Evolutionary conservation across 2,888 invertebrate genomes (phyloP).

Genomic region (Oegoconia quadripuncta): DNA sequence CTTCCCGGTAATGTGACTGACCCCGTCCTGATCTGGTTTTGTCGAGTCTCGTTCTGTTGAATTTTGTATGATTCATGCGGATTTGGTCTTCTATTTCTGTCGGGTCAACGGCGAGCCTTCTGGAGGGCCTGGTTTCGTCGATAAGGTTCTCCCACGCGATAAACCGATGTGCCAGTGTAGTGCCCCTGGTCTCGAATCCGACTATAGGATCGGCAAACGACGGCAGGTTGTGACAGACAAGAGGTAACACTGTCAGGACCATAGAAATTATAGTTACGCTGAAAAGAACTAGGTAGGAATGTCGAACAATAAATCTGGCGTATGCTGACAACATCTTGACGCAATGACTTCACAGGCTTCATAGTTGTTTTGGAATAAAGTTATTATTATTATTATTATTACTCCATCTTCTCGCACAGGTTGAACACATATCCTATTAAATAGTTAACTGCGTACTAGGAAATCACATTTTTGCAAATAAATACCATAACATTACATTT

Average conservation of each 20-base stretch:
- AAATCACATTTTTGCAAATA: constrained; percentile 42
- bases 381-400: too few relatives aligned
- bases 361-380: constrained; percentile 57
- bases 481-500: constrained; percentile 15
- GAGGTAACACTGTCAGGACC: constrained; percentile 59
- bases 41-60: constrained; percentile 48
- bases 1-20: constrained; percentile 52
- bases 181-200: constrained; percentile 97
- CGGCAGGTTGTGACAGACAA: constrained; percentile 75
- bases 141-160: constrained; percentile 92
- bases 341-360: constrained; percentile 47
- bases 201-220: constrained; percentile 93
- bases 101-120: constrained; percentile 86
- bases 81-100: constrained; percentile 79
- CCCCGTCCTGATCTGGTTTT: constrained; percentile 54
- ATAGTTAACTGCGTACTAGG: constrained; percentile 15
- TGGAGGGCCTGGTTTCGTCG: constrained; percentile 84
- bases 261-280: constrained; percentile 58
- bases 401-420: constrained; percentile 43
- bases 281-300: constrained; percentile 65
- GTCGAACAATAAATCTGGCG: constrained; percentile 72
- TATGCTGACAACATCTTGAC: constrained; percentile 67
- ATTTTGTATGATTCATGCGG: constrained; percentile 63
- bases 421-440: constrained; percentile 37
- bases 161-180: constrained; percentile 86